Conservation (phyloP, 2,888 invertebrate genomes). For the Strigamia crassipes region DNA sequence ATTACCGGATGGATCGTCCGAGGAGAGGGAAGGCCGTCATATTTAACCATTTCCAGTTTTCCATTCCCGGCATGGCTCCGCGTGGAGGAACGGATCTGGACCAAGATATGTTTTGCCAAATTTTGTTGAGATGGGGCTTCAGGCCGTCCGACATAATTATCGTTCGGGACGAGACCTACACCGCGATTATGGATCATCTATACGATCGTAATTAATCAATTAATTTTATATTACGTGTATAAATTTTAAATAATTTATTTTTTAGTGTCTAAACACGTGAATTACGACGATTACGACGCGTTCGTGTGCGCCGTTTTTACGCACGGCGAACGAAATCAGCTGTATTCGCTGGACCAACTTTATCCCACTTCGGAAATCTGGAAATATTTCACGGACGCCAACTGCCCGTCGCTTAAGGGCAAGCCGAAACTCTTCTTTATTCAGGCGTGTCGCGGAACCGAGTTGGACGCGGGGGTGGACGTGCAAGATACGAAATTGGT, state of each 20-base stretch:
- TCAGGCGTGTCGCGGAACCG: neutral
- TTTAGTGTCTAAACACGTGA: neutral
- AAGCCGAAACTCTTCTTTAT: conserved; percentile 14
- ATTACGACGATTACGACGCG: neutral
- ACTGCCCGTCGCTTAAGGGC: neutral
- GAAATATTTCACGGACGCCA: neutral
- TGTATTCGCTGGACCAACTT: neutral
- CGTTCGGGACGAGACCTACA: neutral
- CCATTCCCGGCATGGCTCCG: neutral
- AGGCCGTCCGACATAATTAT: neutral
- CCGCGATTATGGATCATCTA: neutral
- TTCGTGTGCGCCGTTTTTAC: conserved; percentile 26
- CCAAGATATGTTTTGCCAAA: neutral
- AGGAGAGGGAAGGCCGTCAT: neutral
- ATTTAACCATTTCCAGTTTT: neutral
- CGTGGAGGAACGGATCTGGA: neutral
- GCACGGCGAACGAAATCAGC: neutral
- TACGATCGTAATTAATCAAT: neutral
- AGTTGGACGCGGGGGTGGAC: neutral
- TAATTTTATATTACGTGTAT: too few species aligned
- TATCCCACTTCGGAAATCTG: neutral
- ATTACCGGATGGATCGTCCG: neutral
- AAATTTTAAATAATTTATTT: too few species aligned
- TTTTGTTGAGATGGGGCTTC: neutral
- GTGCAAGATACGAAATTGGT: neutral